phyloP scores from a whole-genome alignment of 2,113 vertebrate genomes.

The Archilochus colubris region DNA sequence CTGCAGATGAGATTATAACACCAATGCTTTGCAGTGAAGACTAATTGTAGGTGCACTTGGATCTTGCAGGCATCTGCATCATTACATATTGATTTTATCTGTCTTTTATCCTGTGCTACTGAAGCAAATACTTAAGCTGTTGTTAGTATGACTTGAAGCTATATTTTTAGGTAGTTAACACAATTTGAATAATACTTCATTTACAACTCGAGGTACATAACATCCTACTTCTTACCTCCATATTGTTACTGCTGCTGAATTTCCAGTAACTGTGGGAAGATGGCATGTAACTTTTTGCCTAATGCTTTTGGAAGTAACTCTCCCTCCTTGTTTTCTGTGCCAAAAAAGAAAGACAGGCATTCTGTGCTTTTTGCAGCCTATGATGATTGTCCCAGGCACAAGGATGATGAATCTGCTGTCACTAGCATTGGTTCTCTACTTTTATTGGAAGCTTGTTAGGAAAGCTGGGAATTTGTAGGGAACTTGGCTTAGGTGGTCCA shows the following conservation, averaged over 20 bases:
- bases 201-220: background rate
- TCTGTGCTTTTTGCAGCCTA: background rate
- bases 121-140: background rate
- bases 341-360: background rate
- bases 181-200: background rate
- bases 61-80: background rate
- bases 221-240: background rate
- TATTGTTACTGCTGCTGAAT: background rate
- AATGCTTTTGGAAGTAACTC: background rate
- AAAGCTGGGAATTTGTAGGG: background rate
- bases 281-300: background rate
- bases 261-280: background rate
- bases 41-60: background rate
- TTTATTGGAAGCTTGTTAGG: background rate
- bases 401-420: background rate
- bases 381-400: background rate
- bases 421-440: background rate
- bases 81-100: background rate
- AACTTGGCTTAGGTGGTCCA: background rate
- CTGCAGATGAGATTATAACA: background rate
- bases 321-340: background rate
- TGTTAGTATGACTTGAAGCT: conserved; percentile 12
- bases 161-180: background rate
- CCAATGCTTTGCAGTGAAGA: background rate
- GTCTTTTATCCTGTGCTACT: background rate